Percentiles rank a stretch among this genome's conserved stretches.
phyloP scores from a whole-genome alignment of 2,113 vertebrate species.

The Terrapene triunguis region DNA sequence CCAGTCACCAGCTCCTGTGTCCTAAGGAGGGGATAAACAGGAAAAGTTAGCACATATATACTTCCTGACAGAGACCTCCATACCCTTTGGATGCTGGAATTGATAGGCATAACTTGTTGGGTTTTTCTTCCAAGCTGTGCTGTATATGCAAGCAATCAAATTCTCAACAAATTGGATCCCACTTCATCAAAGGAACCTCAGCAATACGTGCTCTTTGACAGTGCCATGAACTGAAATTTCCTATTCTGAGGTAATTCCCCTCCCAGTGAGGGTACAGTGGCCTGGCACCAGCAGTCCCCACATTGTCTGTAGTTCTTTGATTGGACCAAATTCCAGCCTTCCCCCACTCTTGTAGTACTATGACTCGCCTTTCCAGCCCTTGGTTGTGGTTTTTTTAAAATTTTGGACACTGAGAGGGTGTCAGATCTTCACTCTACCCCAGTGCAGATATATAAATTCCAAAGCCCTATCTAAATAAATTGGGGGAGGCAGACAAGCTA shows the following conservation, averaged over 20 bases:
- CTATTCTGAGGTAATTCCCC: background rate
- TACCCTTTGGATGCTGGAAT: background rate
- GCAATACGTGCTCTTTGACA: background rate
- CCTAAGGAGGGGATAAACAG: background rate
- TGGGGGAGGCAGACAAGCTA: background rate
- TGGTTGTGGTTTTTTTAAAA: background rate
- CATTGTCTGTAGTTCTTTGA: background rate
- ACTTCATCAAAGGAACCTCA: background rate
- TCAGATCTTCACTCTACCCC: background rate
- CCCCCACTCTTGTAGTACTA: background rate
- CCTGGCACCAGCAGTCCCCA: background rate
- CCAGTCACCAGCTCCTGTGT: background rate
- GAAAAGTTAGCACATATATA: background rate
- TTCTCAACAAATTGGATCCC: background rate
- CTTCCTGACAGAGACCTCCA: background rate
- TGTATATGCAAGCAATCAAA: background rate
- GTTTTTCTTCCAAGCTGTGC: background rate
- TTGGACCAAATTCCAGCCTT: background rate
- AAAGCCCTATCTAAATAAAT: background rate
- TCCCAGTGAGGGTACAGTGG: background rate
- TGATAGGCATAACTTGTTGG: background rate
- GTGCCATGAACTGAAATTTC: background rate
- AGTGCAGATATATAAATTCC: background rate
- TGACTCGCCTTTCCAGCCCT: background rate
- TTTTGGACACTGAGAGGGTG: background rate